Evolutionary conservation across 2,113 vertebrate genomes (phyloP), one percentile per base, ranked within the genome.

Genomic region (Australoheros scitulus): DNA sequence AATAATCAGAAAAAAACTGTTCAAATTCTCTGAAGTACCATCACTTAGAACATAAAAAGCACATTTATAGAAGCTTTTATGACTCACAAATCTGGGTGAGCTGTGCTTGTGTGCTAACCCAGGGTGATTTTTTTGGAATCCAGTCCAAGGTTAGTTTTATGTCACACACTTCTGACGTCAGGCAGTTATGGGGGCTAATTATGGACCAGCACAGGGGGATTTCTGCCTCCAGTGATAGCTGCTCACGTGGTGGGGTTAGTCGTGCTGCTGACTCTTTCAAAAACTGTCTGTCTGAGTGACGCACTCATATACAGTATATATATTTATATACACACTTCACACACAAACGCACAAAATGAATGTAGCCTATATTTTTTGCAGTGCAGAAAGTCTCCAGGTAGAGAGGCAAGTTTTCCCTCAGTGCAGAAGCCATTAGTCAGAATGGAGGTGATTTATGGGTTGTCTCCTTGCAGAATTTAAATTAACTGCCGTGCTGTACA

Each of bases 381-480:
- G 93, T 85, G 89, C 81, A 82, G 81, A 92, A 89, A 82, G 90
- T 95, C 92, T 94, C 94, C 88, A 93, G 94, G 94, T 94, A 93
- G 80, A 90, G 87, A 94, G 91, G 87, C 82, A 24, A 91, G 94
- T 95, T 95, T 95, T 95, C 94, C 94, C 93, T 92, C 86, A 92
- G 94, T 92, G 93, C 92, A 93, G 93, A 94, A 94, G 91, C 96
- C 94, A 96, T 96, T 96, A 96, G 95, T 96, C 95, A 95, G 94
- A 92, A 95, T 92, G 92, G 91, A 94, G 93, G 91, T 96, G 96
- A 96, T 96, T 96, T 96, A 96, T 96, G 93, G 94, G 93, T 93
- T 93, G 93, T 94, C 94, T 95, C 94, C 89, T 93, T 92, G 91
- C 94, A 91, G 94, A 95, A 96, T 96, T 95, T 94, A 96, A 96